Conservation (phyloP, 2,113 vertebrate genomes). For the Hymenochirus boettgeri region DNA sequence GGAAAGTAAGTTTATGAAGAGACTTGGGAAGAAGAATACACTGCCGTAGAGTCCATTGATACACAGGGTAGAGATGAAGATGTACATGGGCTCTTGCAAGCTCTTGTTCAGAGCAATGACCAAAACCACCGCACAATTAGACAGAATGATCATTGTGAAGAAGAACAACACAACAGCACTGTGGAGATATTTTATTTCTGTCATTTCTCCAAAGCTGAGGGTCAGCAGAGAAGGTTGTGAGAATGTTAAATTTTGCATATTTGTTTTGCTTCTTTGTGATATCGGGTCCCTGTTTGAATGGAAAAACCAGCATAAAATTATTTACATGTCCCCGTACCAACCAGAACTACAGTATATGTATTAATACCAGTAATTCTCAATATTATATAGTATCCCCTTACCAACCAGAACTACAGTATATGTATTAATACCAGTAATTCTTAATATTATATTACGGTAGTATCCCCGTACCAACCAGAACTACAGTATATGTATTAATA, state of each 20-base stretch:
- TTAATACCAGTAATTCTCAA: too few species aligned
- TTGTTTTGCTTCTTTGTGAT: too few species aligned
- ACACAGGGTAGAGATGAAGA: slow-evolving; percentile 7
- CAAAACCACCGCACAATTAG: neutral
- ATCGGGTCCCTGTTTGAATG: too few species aligned
- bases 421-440: too few species aligned
- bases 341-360: too few species aligned
- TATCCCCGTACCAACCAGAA: too few species aligned
- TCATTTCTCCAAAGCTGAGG: neutral
- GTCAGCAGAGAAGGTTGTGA: neutral
- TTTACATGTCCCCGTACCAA: too few species aligned
- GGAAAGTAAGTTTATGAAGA: neutral
- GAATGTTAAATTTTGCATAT: neutral
- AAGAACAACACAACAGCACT: neutral
- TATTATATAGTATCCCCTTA: too few species aligned
- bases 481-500: too few species aligned
- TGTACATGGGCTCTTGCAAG: slow-evolving; percentile 19
- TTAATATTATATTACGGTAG: too few species aligned
- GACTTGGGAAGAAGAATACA: neutral
- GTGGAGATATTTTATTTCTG: neutral
- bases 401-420: too few species aligned
- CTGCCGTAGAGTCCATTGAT: slow-evolving; percentile 5
- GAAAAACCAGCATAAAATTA: too few species aligned
- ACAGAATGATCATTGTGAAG: neutral
- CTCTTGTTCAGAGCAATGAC: neutral